Percentiles rank a stretch among this genome's conserved stretches.
These are phyloP conservation scores for Synergus laeviventris DNA, from an alignment of 2,888 invertebrate genomes.

Conservation along the genomic window DNA sequence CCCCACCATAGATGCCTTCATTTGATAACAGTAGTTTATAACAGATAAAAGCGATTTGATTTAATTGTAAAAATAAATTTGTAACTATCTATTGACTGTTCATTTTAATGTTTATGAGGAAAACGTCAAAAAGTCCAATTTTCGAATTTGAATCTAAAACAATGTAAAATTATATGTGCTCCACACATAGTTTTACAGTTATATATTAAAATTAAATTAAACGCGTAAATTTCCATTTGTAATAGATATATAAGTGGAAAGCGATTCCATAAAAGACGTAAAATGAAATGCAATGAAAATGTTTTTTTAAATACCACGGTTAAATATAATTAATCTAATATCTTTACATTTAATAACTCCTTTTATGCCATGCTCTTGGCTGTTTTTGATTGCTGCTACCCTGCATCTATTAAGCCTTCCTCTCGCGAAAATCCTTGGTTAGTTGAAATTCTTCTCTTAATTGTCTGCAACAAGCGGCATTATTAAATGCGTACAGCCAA, in stretches of 20 bases:
- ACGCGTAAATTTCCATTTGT: no score
- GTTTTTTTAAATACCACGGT: neutral
- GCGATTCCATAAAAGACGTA: neutral
- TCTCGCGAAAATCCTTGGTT: slow-evolving; percentile 32
- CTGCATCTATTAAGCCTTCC: slow-evolving; percentile 30
- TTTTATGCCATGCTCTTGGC: slow-evolving; percentile 13
- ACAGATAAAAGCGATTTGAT: no score
- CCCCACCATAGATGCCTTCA: neutral
- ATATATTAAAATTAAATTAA: no score
- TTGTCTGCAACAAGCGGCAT: slow-evolving; percentile 40
- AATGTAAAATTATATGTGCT: no score
- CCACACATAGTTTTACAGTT: no score
- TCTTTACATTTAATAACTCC: slow-evolving; percentile 5
- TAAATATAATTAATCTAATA: neutral
- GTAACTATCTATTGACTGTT: no score
- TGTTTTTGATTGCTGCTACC: slow-evolving; percentile 20
- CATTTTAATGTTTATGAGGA: no score
- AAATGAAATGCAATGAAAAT: neutral
- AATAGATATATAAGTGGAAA: no score
- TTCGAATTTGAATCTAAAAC: no score
- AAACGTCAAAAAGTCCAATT: no score
- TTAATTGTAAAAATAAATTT: no score
- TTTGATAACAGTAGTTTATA: no score
- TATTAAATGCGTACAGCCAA: slow-evolving; percentile 25
- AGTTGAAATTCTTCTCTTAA: slow-evolving; percentile 39